These are phyloP conservation scores for Nectonema munidae DNA, from an alignment of 2,888 invertebrate species.

Conservation along the genomic window DNA sequence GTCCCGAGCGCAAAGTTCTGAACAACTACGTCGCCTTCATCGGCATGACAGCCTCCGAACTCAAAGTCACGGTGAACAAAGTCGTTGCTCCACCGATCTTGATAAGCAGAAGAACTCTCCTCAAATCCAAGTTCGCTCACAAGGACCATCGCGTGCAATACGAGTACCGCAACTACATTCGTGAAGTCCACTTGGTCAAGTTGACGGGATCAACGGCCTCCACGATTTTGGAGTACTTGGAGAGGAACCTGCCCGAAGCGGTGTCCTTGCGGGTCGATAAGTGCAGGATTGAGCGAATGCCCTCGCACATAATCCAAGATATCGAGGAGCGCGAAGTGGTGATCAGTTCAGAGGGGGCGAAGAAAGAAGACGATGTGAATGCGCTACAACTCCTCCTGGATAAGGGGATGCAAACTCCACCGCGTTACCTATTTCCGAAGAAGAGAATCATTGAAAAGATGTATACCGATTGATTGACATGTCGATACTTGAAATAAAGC, in stretches of 20 bases:
- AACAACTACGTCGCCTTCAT: conserved; percentile 23
- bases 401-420: too few species aligned
- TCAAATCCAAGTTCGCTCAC: conserved; percentile 54
- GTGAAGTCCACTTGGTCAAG: conserved; percentile 43
- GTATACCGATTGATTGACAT: too few species aligned
- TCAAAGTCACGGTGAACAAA: conserved; percentile 21
- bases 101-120: conserved; percentile 34
- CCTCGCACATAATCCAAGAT: too few species aligned
- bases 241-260: conserved; percentile 84
- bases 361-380: too few species aligned
- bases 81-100: not conserved
- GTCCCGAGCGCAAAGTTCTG: conserved; percentile 22
- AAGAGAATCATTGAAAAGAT: too few species aligned
- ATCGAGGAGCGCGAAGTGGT: too few species aligned
- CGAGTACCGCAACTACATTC: conserved; percentile 63
- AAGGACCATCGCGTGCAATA: conserved; percentile 82
- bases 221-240: conserved; percentile 70
- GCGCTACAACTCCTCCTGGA: too few species aligned
- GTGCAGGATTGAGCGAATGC: conserved; percentile 7
- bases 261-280: conserved; percentile 42
- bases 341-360: too few species aligned
- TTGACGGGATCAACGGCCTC: conserved; percentile 77
- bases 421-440: too few species aligned
- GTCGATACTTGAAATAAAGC: too few species aligned
- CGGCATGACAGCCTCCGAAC: conserved; percentile 20